Base-by-base conservation (phyloP, 2,888 invertebrate species). In the Mechanitis messenoides region DNA sequence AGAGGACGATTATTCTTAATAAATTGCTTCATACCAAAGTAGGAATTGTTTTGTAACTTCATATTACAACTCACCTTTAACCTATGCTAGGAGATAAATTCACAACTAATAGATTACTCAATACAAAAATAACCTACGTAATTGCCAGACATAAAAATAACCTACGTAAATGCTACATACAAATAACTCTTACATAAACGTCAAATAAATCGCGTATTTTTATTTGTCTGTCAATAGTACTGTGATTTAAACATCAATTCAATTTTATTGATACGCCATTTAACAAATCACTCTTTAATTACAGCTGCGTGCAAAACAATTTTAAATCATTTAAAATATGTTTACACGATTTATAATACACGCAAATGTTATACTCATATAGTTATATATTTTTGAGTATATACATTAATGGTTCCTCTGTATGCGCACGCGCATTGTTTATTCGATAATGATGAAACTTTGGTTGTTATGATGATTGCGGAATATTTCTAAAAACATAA, bases 281-380 rank as follows among this genome's bases (percentile, higher is more conserved):
- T 73, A 75, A 77, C 76, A 81, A 80, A 80, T 80, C 79, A 79
- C 74, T 74, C 72, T 74, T 75, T 77, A 79, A 79, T 78, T 74
- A 75, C 74, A 73, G 72, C 72, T 74, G 75, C 78, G 76, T 76
- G 78, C 71, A 65, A 71, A 72, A 69, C 71, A 72, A 67, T 50
- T 28, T 50, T 50, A 56, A 60, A 56, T 53, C 60, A 57, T 61
- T 61, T 45, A 61, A 64, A 69, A 72, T 72, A 70, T 77, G 78
- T 79, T 80, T 76, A 80, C 79, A 78, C 69, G 72, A 71, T 58
- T 69, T 67, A 69, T 69, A 53, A 68, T 72, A 74, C 77, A 80
- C 76, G 79, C 78, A 57, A 79, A 65, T 75, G 71, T 72, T 58
- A 35, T 46, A 53, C 50, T 31, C 50, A 53, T 45, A 45, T 55